A percentile compares a stretch with the other conserved stretches of the same genome.
These are phyloP conservation scores for Microctonus hyperodae DNA, from an alignment of 2,888 invertebrate genomes.

Conservation along the genomic window DNA sequence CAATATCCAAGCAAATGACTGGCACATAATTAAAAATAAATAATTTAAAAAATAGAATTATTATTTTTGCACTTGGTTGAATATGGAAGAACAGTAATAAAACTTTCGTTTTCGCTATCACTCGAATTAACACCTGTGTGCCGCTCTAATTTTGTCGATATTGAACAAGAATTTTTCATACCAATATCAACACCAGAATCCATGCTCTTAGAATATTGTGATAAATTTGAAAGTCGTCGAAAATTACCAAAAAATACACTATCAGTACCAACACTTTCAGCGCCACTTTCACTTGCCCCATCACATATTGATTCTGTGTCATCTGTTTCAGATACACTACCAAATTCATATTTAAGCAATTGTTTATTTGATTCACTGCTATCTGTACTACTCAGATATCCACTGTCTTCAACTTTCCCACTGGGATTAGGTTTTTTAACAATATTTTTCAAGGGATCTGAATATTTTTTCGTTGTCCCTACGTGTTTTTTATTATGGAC, in stretches of 20 bases:
- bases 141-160: slow-evolving; percentile 35
- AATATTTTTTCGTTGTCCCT: slow-evolving; percentile 41
- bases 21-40: slow-evolving; percentile 21
- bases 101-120: slow-evolving; percentile 65
- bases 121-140: slow-evolving; percentile 56
- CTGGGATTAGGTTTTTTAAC: background rate
- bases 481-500: slow-evolving; percentile 53
- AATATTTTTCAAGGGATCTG: background rate
- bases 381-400: slow-evolving; percentile 86
- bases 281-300: slow-evolving; percentile 86
- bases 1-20: background rate
- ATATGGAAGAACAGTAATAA: slow-evolving; percentile 62
- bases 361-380: slow-evolving; percentile 65
- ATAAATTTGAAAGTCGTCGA: slow-evolving; percentile 62
- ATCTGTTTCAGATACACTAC: slow-evolving; percentile 77
- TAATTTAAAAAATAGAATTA: slow-evolving; percentile 21
- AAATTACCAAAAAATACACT: slow-evolving; percentile 85
- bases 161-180: slow-evolving; percentile 40
- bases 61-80: slow-evolving; percentile 35
- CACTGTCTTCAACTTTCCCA: slow-evolving; percentile 70
- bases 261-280: slow-evolving; percentile 86
- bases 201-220: slow-evolving; percentile 49
- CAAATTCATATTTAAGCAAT: slow-evolving; percentile 56
- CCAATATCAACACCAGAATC: slow-evolving; percentile 52
- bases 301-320: slow-evolving; percentile 83